Conservation (phyloP, 2,113 vertebrate species). For the Malurus cyaneus region DNA sequence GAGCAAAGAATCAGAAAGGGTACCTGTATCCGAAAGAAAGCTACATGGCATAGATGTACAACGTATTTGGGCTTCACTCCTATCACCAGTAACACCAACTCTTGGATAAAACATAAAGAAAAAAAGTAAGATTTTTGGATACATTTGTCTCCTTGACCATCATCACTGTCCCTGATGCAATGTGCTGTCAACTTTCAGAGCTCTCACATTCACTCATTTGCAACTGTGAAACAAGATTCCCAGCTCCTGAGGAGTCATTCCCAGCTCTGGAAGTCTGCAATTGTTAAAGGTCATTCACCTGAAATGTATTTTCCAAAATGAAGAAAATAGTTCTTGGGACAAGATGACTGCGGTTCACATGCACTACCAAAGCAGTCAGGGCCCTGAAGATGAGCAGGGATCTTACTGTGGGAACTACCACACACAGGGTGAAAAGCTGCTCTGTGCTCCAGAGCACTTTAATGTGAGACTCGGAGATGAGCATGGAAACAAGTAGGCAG, state of each 20-base stretch:
- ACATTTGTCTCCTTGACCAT: neutral
- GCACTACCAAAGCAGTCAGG: neutral
- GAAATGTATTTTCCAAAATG: neutral
- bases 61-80: neutral
- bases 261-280: neutral
- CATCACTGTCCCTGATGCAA: neutral
- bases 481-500: neutral
- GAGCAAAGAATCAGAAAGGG: neutral
- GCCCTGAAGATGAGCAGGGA: neutral
- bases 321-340: neutral
- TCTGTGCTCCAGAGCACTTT: neutral
- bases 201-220: neutral
- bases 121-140: neutral
- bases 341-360: neutral
- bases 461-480: neutral
- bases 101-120: neutral
- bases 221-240: neutral
- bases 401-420: neutral
- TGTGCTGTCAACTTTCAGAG: neutral
- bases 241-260: neutral
- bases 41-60: neutral
- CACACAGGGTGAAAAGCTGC: neutral
- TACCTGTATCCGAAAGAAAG: neutral
- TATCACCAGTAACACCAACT: neutral
- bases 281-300: neutral